phyloP scores from a whole-genome alignment of 2,888 invertebrate species.

The Pachycephus smyrnensis region DNA sequence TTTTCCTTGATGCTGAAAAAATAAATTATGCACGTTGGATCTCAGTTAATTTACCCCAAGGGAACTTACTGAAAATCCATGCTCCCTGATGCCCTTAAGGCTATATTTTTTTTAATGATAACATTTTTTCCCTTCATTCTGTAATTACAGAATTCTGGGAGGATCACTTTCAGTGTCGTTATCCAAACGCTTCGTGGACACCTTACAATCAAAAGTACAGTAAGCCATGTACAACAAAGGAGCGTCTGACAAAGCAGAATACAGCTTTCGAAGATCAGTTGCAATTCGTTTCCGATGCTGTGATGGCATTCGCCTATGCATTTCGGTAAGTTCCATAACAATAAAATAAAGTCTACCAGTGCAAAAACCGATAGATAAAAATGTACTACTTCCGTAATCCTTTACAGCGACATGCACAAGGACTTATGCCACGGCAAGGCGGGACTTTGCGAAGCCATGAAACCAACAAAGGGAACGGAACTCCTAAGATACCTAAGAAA shows the following conservation, averaged over 20 bases:
- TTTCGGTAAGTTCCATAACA: conserved; percentile 72
- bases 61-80: neutral
- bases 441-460: conserved; percentile 90
- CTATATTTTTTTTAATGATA: neutral
- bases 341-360: neutral
- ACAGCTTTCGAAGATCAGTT: conserved; percentile 93
- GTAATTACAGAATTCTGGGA: conserved; percentile 89
- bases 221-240: conserved; percentile 80
- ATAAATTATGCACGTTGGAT: neutral
- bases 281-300: conserved; percentile 96
- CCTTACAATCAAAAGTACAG: conserved; percentile 84
- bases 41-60: neutral
- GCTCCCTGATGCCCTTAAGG: neutral
- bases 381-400: conserved; percentile 70
- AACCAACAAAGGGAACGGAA: conserved; percentile 88
- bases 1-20: neutral
- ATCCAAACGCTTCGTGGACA: conserved; percentile 82
- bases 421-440: conserved; percentile 80
- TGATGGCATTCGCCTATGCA: conserved; percentile 94
- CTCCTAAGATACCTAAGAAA: conserved; percentile 85
- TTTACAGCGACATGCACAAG: conserved; percentile 84
- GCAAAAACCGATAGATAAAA: neutral
- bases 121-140: neutral
- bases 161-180: conserved; percentile 90
- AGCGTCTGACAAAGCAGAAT: conserved; percentile 79